Base-by-base conservation (phyloP, 1,140 invertebrate species). In the Penaeus vannamei region DNA sequence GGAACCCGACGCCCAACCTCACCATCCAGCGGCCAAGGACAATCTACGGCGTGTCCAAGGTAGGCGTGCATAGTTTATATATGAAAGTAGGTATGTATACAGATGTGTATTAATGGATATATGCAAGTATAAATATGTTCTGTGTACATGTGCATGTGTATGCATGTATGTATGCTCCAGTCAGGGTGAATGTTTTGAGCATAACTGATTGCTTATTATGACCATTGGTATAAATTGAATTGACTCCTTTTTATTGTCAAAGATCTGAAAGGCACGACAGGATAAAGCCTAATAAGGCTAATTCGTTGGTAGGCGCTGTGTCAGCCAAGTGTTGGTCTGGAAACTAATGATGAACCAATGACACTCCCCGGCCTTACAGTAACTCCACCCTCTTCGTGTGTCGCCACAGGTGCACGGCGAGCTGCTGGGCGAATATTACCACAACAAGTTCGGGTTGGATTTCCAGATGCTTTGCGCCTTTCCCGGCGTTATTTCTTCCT, bases 11-110 rank as follows among this genome's bases (percentile, higher is more conserved):
- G 0, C 98, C 97, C 2, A 98, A 99, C 93, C 92, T 98, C 0
- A 97, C 96, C 19, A 95, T 98, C 84, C 98, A 98, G 94, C 94
- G 97, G 92, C 98, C 98, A 0, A 95, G 96, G 91, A 98, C 98
- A 20, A 99, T 99, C 92, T 99, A 99, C 92, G 98, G 98, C n/a
- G 98, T 99, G 46, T 97, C 97, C 66, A 99, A 99, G 94, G 97
- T 96, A 64, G 85, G 93, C 36, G 46, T 61, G 2, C 46, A 80
- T 42, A 80, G 62, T 80, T 46, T 80, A 80, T 42, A 80, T 32
- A 80, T 80, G 53, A 46, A 80, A 12, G 42, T 59, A 81, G 2
- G 5, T 4, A 81, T 20, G 60, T 59, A 60, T 59, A 64, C n/a
- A 19, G 62, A 14, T 83, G n/a, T n/a, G n/a, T n/a, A n/a, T n/a